These are phyloP conservation scores for Pedetes capensis DNA, from an alignment of 2,113 vertebrate species.

Conservation along the genomic window DNA sequence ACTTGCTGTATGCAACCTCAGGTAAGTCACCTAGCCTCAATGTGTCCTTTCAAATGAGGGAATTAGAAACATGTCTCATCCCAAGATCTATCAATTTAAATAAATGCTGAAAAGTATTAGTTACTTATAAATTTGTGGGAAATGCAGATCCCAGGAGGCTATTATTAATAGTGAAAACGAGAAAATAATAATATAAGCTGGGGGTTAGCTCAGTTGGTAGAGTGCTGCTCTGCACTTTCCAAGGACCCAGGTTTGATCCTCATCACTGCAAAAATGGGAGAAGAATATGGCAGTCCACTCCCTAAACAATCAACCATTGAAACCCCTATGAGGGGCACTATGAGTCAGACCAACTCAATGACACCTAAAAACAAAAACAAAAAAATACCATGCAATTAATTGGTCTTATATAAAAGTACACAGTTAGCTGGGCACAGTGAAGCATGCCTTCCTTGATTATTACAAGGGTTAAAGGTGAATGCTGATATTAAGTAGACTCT, in stretches of 20 bases:
- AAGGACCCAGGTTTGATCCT: too few species aligned
- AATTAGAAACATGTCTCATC: background rate
- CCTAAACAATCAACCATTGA: too few species aligned
- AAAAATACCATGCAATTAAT: background rate
- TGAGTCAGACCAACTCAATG: too few species aligned
- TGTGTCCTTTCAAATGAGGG: background rate
- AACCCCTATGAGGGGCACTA: too few species aligned
- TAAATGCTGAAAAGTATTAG: background rate
- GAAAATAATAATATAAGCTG: background rate
- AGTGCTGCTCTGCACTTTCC: too few species aligned
- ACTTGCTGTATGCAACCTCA: background rate
- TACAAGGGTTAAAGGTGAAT: slow-evolving; percentile 2
- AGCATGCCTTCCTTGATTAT: background rate
- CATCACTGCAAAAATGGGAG: too few species aligned
- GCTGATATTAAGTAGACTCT: background rate
- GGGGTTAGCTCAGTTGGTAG: too few species aligned
- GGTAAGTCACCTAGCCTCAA: background rate
- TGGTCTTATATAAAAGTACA: background rate
- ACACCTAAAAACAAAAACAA: too few species aligned
- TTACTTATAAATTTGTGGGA: background rate
- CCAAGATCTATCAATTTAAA: background rate
- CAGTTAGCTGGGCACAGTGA: background rate
- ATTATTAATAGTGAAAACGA: slow-evolving; percentile 3
- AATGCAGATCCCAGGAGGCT: background rate
- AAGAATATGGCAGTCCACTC: too few species aligned